Evolutionary conservation across 2,888 invertebrate species (phyloP).

Genomic region (Thymelicus acteon): DNA sequence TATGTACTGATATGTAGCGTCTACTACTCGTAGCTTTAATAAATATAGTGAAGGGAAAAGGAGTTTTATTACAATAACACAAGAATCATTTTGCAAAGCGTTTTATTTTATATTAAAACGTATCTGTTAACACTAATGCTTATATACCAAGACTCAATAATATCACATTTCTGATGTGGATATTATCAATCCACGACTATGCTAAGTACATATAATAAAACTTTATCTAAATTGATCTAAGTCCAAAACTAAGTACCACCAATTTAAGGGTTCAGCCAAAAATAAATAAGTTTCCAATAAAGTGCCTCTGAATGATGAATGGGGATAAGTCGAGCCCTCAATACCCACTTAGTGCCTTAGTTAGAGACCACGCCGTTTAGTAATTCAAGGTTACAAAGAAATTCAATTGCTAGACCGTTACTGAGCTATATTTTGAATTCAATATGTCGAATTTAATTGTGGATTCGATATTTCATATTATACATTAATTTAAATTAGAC

Average conservation of each 20-base stretch:
- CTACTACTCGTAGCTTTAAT: conserved; percentile 32
- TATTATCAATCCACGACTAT: conserved; percentile 83
- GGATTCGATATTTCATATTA: too few relatives aligned
- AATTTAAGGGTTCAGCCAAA: conserved; percentile 45
- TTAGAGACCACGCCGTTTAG: neutral
- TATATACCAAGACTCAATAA: conserved; percentile 86
- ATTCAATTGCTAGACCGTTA: too few relatives aligned
- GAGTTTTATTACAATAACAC: conserved; percentile 41
- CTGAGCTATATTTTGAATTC: too few relatives aligned
- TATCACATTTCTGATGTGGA: conserved; percentile 90
- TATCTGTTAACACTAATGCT: conserved; percentile 66
- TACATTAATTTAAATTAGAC: too few relatives aligned
- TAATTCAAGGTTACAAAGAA: too few relatives aligned
- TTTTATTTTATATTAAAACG: conserved; percentile 51
- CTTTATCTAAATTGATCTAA: conserved; percentile 52
- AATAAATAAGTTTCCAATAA: conserved; percentile 34
- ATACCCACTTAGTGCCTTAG: neutral
- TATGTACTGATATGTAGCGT: conserved; percentile 25
- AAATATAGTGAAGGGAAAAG: conserved; percentile 28
- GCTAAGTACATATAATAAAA: conserved; percentile 56
- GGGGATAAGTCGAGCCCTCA: neutral
- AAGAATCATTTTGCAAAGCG: conserved; percentile 46
- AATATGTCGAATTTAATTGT: too few relatives aligned
- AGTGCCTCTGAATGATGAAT: conserved; percentile 43
- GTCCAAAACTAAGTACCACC: conserved; percentile 66